phyloP scores from a whole-genome alignment of 2,113 vertebrate species.

The Tricholaema leucomelas region DNA sequence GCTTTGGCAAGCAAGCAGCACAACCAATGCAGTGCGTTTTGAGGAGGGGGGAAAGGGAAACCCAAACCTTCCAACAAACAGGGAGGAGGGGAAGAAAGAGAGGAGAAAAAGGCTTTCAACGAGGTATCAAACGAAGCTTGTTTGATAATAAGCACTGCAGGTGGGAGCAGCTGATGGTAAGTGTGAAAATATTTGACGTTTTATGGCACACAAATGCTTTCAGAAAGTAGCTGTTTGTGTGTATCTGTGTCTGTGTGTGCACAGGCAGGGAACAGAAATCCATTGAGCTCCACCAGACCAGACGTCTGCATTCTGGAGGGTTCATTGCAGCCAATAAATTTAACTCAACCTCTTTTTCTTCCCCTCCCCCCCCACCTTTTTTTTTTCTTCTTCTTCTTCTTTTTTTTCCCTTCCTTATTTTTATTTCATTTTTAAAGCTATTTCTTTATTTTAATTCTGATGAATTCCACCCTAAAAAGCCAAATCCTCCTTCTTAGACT shows the following conservation, averaged over 20 bases:
- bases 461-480: constrained; percentile 80
- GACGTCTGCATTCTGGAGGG: constrained; percentile 81
- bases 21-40: background rate
- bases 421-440: too few relatives aligned
- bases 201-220: constrained; percentile 59
- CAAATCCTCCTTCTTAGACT: constrained; percentile 79
- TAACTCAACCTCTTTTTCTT: constrained; percentile 63
- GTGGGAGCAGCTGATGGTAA: constrained; percentile 24
- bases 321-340: constrained; percentile 83
- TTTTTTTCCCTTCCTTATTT: too few relatives aligned
- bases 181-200: constrained; percentile 69
- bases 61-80: too few relatives aligned
- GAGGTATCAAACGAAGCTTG: background rate
- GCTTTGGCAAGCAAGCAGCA: background rate
- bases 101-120: constrained; percentile 25
- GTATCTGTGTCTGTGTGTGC: background rate
- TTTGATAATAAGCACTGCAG: background rate
- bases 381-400: too few relatives aligned
- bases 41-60: background rate
- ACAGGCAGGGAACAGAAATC: constrained; percentile 73
- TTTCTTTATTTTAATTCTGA: background rate
- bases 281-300: constrained; percentile 79
- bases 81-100: background rate
- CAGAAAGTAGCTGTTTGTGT: constrained; percentile 27
- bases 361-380: too few relatives aligned